A percentile compares a stretch with the other conserved stretches of the same genome.
Evolutionary conservation across 30 jellyfish, hydroid and myxozoan genomes (phyloP).

Genomic region (Chironex yamaguchii): DNA sequence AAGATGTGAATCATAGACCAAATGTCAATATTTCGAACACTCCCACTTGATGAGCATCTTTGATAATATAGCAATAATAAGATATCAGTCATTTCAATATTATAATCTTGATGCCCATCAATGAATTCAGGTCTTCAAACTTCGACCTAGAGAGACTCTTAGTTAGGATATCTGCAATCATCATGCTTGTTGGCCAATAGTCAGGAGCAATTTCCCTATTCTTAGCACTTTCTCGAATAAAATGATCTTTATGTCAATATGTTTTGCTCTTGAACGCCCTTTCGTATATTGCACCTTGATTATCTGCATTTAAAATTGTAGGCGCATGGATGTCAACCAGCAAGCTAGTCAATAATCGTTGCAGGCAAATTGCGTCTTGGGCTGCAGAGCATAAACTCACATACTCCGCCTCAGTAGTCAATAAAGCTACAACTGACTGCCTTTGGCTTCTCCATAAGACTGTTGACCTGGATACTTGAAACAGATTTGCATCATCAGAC

Average conservation of each 20-base stretch:
- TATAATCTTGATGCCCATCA: no score
- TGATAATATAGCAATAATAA: no score
- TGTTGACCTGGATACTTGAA: constrained; percentile 11
- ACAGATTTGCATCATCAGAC: constrained; percentile 46
- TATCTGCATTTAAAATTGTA: constrained; percentile 14
- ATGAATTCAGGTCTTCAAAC: no score
- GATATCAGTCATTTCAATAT: no score
- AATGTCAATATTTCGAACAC: no score
- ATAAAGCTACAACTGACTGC: constrained; percentile 63
- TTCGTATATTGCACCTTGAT: constrained; percentile 49
- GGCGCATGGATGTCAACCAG: not conserved
- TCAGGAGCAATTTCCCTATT: no score
- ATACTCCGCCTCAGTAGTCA: constrained; percentile 73
- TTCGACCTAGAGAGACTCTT: no score
- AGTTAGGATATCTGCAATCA: no score
- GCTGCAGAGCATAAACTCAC: constrained; percentile 32
- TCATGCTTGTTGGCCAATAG: no score
- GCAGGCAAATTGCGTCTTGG: constrained; percentile 29
- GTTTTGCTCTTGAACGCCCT: constrained; percentile 24
- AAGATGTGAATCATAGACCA: no score
- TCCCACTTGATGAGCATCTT: no score
- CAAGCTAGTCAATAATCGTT: not conserved
- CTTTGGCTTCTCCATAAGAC: constrained; percentile 47
- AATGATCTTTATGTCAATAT: constrained; percentile 20
- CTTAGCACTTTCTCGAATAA: constrained; percentile 33